Percentiles rank a stretch among this genome's conserved stretches.
phyloP scores from a whole-genome alignment of 2,797 vertebrate species.

The Poecilia wingei region DNA sequence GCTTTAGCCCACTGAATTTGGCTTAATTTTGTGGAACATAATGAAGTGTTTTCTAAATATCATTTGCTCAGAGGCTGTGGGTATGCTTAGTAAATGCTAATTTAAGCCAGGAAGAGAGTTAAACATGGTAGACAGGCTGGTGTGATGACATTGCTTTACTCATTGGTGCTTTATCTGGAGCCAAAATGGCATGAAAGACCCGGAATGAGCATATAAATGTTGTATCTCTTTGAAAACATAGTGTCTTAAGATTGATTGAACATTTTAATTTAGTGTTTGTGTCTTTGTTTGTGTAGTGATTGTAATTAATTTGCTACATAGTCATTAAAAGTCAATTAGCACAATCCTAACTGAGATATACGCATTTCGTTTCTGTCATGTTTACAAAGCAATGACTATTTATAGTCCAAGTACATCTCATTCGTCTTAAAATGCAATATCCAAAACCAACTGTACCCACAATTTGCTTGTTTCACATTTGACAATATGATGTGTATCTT shows the following conservation, averaged over 20 bases:
- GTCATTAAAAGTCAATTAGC: background rate
- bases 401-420: background rate
- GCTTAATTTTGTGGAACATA: constrained; percentile 36
- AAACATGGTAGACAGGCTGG: background rate
- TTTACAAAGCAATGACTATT: background rate
- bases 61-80: constrained; percentile 13
- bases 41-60: constrained; percentile 18
- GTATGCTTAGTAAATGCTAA: constrained; percentile 2
- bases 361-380: background rate
- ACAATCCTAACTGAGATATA: background rate
- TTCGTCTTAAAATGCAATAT: background rate
- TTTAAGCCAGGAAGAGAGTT: constrained; percentile 11
- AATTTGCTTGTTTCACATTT: background rate
- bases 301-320: background rate
- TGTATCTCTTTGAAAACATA: background rate
- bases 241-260: background rate
- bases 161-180: constrained; percentile 9
- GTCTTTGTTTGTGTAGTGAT: background rate
- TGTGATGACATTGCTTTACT: constrained; percentile 4
- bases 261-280: background rate
- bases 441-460: background rate
- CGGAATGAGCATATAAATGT: background rate
- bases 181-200: background rate
- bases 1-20: constrained; percentile 22
- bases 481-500: background rate